Percentiles rank a stretch among this genome's conserved stretches.
These are phyloP conservation scores for Volucella zonaria DNA, from an alignment of 2,888 invertebrate species.

Conservation along the genomic window DNA sequence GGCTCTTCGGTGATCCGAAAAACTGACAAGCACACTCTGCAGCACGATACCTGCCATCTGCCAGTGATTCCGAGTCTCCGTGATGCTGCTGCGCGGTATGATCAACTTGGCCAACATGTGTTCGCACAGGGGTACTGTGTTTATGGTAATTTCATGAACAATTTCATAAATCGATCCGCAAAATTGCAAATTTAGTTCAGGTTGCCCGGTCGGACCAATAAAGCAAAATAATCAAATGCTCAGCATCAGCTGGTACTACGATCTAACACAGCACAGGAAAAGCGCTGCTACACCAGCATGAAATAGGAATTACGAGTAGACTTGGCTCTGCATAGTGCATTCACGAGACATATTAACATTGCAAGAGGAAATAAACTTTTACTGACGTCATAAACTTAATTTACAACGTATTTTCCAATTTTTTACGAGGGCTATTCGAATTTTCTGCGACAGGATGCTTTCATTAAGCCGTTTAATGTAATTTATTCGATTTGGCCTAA, in stretches of 20 bases:
- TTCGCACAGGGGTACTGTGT: slow-evolving; percentile 69
- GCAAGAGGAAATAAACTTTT: slow-evolving; percentile 53
- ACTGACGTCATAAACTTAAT: slow-evolving; percentile 62
- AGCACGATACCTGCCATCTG: slow-evolving; percentile 24
- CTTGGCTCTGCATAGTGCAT: slow-evolving; percentile 9
- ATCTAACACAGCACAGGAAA: too few species aligned
- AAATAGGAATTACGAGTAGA: too few species aligned
- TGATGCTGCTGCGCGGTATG: neutral
- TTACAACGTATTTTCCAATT: slow-evolving; percentile 45
- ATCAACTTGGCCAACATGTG: slow-evolving; percentile 27
- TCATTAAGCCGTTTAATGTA: slow-evolving; percentile 60
- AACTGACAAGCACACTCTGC: slow-evolving; percentile 18
- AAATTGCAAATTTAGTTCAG: slow-evolving; percentile 74
- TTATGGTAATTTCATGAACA: slow-evolving; percentile 78
- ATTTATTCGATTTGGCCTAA: slow-evolving; percentile 41
- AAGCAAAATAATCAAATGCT: slow-evolving; percentile 73
- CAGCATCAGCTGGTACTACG: slow-evolving; percentile 33
- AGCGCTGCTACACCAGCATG: too few species aligned
- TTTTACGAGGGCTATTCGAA: slow-evolving; percentile 1
- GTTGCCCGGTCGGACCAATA: slow-evolving; percentile 69
- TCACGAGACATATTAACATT: slow-evolving; percentile 69
- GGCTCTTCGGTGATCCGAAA: slow-evolving; percentile 31
- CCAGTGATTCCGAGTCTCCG: neutral
- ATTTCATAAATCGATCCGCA: slow-evolving; percentile 77
- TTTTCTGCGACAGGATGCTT: slow-evolving; percentile 1